Evolutionary conservation across 2,888 invertebrate species (phyloP).

Genomic region (Mayetiola destructor): DNA sequence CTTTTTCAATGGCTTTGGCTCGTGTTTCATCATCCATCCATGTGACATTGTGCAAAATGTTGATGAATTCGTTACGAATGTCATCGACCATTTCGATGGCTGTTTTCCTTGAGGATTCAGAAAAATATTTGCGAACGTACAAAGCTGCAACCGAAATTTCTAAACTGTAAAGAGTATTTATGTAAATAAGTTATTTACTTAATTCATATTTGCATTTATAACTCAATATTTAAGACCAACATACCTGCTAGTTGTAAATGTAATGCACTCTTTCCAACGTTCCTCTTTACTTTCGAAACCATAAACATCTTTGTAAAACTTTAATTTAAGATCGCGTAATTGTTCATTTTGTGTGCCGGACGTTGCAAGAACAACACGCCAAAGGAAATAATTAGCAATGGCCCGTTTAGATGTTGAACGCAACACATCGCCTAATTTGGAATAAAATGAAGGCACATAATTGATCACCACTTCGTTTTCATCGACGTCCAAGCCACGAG

Average conservation of each 20-base stretch:
- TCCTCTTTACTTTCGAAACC: slow-evolving; percentile 74
- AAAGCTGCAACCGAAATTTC: slow-evolving; percentile 28
- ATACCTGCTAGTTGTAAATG: slow-evolving; percentile 61
- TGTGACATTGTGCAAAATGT: slow-evolving; percentile 55
- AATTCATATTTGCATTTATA: background rate
- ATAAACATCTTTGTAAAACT: slow-evolving; percentile 52
- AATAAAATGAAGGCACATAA: slow-evolving; percentile 53
- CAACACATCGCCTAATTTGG: slow-evolving; percentile 40
- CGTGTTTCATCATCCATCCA: slow-evolving; percentile 80
- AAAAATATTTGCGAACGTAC: slow-evolving; percentile 36
- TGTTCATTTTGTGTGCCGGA: background rate
- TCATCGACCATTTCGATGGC: slow-evolving; percentile 42
- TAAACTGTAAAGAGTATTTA: slow-evolving; percentile 26
- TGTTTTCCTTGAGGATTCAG: slow-evolving; percentile 39
- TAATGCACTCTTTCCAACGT: slow-evolving; percentile 86
- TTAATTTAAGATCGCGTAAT: background rate
- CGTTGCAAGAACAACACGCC: slow-evolving; percentile 43
- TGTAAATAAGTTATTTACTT: background rate
- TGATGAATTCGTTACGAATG: slow-evolving; percentile 53
- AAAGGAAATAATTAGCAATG: slow-evolving; percentile 69
- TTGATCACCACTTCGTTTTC: slow-evolving; percentile 44
- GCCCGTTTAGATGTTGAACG: slow-evolving; percentile 24
- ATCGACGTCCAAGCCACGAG: slow-evolving; percentile 44
- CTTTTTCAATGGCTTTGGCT: slow-evolving; percentile 50
- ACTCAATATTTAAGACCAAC: slow-evolving; percentile 14